Conservation (phyloP, 1,140 invertebrate genomes). For the Phthorimaea operculella region DNA sequence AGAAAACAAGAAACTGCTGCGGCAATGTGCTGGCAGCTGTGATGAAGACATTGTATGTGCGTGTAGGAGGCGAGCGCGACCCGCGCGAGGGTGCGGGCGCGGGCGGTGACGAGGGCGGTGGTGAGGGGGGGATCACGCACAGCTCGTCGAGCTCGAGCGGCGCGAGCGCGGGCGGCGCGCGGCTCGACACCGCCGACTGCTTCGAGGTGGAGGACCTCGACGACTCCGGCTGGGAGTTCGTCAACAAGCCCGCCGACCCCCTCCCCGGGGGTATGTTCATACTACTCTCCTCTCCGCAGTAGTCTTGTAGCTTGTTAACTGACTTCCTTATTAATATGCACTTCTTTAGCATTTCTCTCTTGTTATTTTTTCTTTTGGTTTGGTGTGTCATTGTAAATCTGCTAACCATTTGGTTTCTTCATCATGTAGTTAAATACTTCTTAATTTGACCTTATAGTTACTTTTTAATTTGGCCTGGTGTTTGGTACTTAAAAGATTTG, state of each 20-base stretch:
- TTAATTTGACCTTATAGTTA: too few species aligned
- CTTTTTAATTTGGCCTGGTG: too few species aligned
- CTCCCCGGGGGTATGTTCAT: conserved; percentile 45
- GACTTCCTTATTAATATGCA: too few species aligned
- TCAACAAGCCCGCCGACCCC: conserved; percentile 53
- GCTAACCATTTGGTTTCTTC: too few species aligned
- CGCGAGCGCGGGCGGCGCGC: conserved; percentile 18
- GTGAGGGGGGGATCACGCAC: conserved; percentile 9
- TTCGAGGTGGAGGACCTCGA: conserved; percentile 62
- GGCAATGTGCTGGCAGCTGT: not conserved
- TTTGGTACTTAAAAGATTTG: too few species aligned
- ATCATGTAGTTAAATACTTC: too few species aligned
- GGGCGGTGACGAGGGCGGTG: conserved; percentile 8
- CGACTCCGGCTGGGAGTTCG: conserved; percentile 61
- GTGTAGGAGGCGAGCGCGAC: conserved; percentile 32
- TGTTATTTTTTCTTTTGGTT: too few species aligned
- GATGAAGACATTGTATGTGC: not conserved
- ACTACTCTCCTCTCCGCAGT: not conserved
- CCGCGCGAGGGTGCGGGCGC: conserved; percentile 29
- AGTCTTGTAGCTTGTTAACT: too few species aligned
- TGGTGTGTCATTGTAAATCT: too few species aligned
- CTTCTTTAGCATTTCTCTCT: too few species aligned
- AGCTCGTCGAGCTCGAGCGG: not conserved
- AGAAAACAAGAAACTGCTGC: too few species aligned
- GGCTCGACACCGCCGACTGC: conserved; percentile 57